Percentiles rank a stretch among this genome's conserved stretches.
Evolutionary conservation across 2,888 invertebrate genomes (phyloP).

Genomic region (Cheiracanthium punctorium): DNA sequence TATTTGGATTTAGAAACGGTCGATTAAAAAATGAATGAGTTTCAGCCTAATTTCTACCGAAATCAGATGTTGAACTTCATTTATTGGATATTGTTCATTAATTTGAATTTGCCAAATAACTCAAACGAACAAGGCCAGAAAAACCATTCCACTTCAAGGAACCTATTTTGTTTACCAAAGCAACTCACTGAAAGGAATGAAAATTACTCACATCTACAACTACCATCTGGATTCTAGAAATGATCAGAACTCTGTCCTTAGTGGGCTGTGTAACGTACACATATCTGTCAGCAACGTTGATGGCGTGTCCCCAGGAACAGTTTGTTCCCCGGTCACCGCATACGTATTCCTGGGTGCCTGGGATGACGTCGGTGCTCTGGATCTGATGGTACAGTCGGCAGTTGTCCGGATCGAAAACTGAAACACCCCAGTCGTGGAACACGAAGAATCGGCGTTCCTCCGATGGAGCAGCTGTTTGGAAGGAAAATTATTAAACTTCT

Average conservation of each 20-base stretch:
- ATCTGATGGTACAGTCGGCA: conserved; percentile 84
- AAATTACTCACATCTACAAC: conserved; percentile 83
- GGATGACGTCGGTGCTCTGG: conserved; percentile 83
- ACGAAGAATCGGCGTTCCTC: conserved; percentile 80
- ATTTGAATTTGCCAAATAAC: too few species aligned
- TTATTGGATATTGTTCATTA: too few species aligned
- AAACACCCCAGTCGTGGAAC: conserved; percentile 85
- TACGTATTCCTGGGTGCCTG: conserved; percentile 83
- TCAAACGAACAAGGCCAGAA: too few species aligned
- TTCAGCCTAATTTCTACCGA: too few species aligned
- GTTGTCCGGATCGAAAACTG: conserved; percentile 83
- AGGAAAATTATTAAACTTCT: too few species aligned
- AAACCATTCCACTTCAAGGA: too few species aligned
- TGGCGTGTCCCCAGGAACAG: conserved; percentile 85
- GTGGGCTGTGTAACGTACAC: conserved; percentile 85
- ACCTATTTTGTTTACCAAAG: too few species aligned
- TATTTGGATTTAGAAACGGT: too few species aligned
- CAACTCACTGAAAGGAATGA: too few species aligned
- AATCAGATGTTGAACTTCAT: too few species aligned
- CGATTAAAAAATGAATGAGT: too few species aligned
- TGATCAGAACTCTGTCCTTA: conserved; percentile 83
- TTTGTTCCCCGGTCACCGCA: conserved; percentile 82
- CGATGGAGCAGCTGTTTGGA: conserved; percentile 68
- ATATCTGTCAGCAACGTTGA: conserved; percentile 83
- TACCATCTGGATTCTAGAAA: conserved; percentile 84